phyloP scores from a whole-genome alignment of 2,113 vertebrate species.

The Gymnocephalus cernua region DNA sequence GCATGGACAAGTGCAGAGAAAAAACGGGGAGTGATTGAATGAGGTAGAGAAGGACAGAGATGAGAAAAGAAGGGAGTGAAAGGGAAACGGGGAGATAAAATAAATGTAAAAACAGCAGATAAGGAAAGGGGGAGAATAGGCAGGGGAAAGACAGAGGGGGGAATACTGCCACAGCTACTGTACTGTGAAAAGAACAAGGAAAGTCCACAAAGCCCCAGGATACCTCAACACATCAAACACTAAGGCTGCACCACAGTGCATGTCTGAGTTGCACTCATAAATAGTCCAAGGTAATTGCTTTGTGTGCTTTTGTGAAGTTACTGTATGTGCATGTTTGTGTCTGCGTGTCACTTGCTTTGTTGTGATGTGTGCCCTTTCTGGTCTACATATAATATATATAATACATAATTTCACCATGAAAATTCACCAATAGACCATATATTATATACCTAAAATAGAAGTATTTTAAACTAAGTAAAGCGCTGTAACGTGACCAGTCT shows the following conservation, averaged over 20 bases:
- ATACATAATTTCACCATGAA: too few relatives aligned
- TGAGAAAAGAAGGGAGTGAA: background rate
- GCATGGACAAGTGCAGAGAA: constrained; percentile 13
- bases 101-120: constrained; percentile 7
- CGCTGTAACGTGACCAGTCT: too few relatives aligned
- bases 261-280: constrained; percentile 53
- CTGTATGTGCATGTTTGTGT: constrained; percentile 22
- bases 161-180: constrained; percentile 12
- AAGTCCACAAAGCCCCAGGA: constrained; percentile 46
- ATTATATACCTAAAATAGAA: too few relatives aligned
- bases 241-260: constrained; percentile 53
- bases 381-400: too few relatives aligned
- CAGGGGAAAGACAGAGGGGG: background rate
- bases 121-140: background rate
- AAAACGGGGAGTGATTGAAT: constrained; percentile 15
- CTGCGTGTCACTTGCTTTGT: constrained; percentile 28
- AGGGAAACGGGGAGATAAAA: background rate
- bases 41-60: constrained; percentile 1
- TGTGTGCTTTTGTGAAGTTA: constrained; percentile 27
- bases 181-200: constrained; percentile 48
- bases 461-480: too few relatives aligned
- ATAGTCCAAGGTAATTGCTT: constrained; percentile 39
- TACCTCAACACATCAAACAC: constrained; percentile 54
- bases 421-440: too few relatives aligned
- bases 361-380: constrained; percentile 2